Percentiles rank a stretch among this genome's conserved stretches.
These are phyloP conservation scores for Alosa sapidissima DNA, from an alignment of 2,797 vertebrate species.

Conservation along the genomic window DNA sequence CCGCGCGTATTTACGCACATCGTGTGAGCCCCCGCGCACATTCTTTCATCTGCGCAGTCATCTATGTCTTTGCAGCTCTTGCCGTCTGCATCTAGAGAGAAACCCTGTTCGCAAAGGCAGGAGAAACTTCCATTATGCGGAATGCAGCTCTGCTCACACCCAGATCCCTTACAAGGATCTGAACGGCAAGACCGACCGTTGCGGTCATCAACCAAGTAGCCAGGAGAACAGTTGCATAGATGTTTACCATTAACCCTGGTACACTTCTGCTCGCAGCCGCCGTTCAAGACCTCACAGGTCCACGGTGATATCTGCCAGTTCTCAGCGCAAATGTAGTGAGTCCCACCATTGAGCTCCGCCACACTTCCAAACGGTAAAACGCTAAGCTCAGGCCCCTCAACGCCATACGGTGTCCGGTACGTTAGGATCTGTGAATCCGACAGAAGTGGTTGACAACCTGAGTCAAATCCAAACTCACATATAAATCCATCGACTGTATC, in stretches of 20 bases:
- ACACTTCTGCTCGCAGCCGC: slow-evolving; percentile 80
- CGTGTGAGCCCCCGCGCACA: slow-evolving; percentile 59
- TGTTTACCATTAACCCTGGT: fast-evolving
- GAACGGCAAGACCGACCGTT: slow-evolving; percentile 64
- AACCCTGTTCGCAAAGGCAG: slow-evolving; percentile 71
- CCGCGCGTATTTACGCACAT: slow-evolving; percentile 70
- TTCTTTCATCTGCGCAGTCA: slow-evolving; percentile 63
- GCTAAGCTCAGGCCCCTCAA: slow-evolving; percentile 44
- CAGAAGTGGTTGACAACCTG: neutral
- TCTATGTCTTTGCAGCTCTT: slow-evolving; percentile 71
- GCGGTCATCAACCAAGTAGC: slow-evolving; percentile 38
- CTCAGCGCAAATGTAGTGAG: fast-evolving
- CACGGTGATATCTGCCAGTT: slow-evolving; percentile 71
- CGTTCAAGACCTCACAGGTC: slow-evolving; percentile 72
- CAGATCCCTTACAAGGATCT: slow-evolving; percentile 31
- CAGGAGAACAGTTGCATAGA: slow-evolving; percentile 73
- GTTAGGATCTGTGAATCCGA: neutral
- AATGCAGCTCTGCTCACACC: slow-evolving; percentile 61
- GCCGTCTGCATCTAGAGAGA: slow-evolving; percentile 58
- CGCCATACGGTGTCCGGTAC: slow-evolving; percentile 46
- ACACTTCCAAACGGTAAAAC: neutral
- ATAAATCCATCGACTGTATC: slow-evolving; percentile 70
- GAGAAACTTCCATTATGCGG: fast-evolving
- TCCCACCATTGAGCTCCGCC: neutral
- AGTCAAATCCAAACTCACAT: slow-evolving; percentile 67